Evolutionary conservation across 2,113 vertebrate genomes (phyloP), one percentile per base, ranked within the genome.

Genomic region (Mesocricetus auratus): DNA sequence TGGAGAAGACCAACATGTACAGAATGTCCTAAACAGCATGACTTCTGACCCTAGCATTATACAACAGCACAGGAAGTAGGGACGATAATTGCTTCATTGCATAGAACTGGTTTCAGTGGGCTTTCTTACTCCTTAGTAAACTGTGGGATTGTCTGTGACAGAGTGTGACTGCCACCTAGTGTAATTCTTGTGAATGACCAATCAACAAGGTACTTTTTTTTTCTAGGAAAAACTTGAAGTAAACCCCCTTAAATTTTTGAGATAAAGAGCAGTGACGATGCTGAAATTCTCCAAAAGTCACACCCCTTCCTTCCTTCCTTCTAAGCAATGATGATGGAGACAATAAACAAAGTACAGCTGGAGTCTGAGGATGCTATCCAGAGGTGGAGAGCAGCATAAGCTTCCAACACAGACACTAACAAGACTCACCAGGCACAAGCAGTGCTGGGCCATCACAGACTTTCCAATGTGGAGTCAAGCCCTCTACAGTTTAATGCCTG

Each of bases 101-200:
- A 11, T 21, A 26, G 26, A 64, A 73, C 36, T 90, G 86, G 5
- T 87, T 81, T 33, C 56, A 85, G 53, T 1, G 1, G 7, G 24
- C 68, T 69, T 42, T 39, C 3, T 29, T 31, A 22, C 2, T 74
- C 29, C 31, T 62, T 64, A 68, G 33, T 5, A 60, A 78, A 66
- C 26, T 0, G 5, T 56, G 5, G 7, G 2, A 56, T 24, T 88
- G 69, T 31, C 90, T 90, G 89, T 82, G 69, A 73, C 93, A 85
- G 94, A 93, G 62, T 69, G 6, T 92, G 75, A 90, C 79, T 95
- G 97, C 97, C 97, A 94, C n/a, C 97, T 96, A 88, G 85, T 95
- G 97, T 74, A 73, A 42, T 1, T 92, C 71, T 79, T 90, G 24
- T 87, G 93, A 94, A 93, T 86, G 21, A 69, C 64, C 3, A 19